A percentile compares a stretch with the other conserved stretches of the same genome.
Evolutionary conservation across 2,113 vertebrate genomes (phyloP).

Genomic region (Phalacrocorax carbo): DNA sequence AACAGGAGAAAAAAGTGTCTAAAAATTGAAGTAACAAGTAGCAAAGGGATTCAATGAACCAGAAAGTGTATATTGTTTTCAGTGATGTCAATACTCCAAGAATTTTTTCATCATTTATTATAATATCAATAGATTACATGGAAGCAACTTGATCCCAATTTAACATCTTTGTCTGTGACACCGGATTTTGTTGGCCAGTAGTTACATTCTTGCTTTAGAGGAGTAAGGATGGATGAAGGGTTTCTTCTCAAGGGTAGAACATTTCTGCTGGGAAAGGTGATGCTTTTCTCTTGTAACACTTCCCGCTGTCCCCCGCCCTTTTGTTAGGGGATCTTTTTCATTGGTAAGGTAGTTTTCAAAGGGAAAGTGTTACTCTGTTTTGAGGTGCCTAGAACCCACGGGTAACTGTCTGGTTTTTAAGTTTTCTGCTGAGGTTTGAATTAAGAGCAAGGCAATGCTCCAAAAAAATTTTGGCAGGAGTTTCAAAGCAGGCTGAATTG

Average conservation of each 20-base stretch:
- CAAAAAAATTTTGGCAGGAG: not conserved
- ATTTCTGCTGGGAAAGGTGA: not conserved
- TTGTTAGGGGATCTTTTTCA: not conserved
- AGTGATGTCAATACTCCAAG: not conserved
- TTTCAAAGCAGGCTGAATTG: not conserved
- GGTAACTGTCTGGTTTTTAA: not conserved
- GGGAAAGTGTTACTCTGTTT: not conserved
- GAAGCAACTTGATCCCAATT: not conserved
- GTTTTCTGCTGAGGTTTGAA: not conserved
- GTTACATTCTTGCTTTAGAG: not conserved
- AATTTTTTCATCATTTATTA: not conserved
- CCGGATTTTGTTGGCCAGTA: not conserved
- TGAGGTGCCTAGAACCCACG: not conserved
- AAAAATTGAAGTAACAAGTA: not conserved
- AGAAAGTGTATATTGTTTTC: not conserved
- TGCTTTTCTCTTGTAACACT: not conserved
- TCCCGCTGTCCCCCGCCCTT: no score
- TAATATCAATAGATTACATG: not conserved
- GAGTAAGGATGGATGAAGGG: not conserved
- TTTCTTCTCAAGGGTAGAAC: not conserved
- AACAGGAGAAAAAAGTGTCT: not conserved
- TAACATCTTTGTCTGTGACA: not conserved
- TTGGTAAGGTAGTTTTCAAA: not conserved
- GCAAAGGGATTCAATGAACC: not conserved
- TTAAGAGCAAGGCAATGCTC: not conserved